phyloP scores from a whole-genome alignment of 2,113 vertebrate species.

The Notothenia coriiceps region DNA sequence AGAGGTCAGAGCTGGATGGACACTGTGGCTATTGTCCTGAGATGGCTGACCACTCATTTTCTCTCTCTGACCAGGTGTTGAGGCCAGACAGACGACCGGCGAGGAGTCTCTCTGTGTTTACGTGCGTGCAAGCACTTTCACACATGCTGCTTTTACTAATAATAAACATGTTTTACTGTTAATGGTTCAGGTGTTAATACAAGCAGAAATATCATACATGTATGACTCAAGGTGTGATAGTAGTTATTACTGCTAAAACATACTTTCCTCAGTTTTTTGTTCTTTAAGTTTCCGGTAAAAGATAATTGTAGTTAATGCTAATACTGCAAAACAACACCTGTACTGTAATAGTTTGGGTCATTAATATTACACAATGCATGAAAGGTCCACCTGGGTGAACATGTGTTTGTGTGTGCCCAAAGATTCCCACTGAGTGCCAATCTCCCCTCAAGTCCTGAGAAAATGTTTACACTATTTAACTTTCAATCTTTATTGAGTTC shows the following conservation, averaged over 20 bases:
- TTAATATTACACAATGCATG: constrained; percentile 15
- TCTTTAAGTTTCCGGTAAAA: neutral
- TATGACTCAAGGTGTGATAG: neutral
- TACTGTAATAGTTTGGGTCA: neutral
- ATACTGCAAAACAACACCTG: constrained; percentile 16
- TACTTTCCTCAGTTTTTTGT: neutral
- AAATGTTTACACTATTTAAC: constrained; percentile 34
- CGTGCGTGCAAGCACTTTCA: constrained; percentile 15
- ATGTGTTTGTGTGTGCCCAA: neutral
- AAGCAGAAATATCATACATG: neutral
- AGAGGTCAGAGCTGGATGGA: constrained; percentile 65
- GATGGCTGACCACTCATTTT: constrained; percentile 56
- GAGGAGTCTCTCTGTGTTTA: neutral
- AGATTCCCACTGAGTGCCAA: neutral
- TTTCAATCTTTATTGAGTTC: constrained; percentile 42
- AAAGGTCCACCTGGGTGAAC: neutral
- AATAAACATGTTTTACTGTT: constrained; percentile 1
- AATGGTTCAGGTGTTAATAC: neutral
- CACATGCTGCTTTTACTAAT: constrained; percentile 7
- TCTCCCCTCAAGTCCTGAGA: constrained; percentile 11
- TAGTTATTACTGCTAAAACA: neutral
- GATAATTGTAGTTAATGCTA: neutral
- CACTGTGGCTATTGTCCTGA: constrained; percentile 71
- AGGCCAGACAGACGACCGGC: constrained; percentile 53
- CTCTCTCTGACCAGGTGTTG: constrained; percentile 62